These are phyloP conservation scores for Tenualosa ilisha DNA, from an alignment of 2,797 vertebrate genomes.

Conservation along the genomic window DNA sequence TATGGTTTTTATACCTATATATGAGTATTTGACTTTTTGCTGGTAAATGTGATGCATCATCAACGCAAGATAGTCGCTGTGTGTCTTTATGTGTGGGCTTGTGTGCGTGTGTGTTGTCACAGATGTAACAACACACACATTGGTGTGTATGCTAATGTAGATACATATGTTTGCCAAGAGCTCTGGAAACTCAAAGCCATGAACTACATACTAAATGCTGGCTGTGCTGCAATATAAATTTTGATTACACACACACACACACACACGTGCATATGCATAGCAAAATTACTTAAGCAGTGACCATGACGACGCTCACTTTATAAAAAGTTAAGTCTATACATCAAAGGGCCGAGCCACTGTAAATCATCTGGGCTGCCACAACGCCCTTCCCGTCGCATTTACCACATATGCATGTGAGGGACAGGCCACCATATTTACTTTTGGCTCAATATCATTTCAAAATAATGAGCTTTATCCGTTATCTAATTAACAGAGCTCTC, in stretches of 20 bases:
- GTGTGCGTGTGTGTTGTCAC: constrained; percentile 46
- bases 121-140: no score
- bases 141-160: background rate
- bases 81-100: constrained; percentile 39
- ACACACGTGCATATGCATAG: constrained; percentile 38
- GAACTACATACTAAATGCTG: background rate
- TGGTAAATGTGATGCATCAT: background rate
- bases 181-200: constrained; percentile 4
- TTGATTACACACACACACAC: constrained; percentile 64
- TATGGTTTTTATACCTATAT: background rate
- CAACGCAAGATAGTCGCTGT: background rate
- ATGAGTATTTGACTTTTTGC: background rate
- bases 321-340: constrained; percentile 81
- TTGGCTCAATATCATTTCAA: constrained; percentile 91
- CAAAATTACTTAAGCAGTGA: constrained; percentile 69
- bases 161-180: background rate
- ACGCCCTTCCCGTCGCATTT: constrained; percentile 82
- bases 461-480: constrained; percentile 95
- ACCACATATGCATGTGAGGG: constrained; percentile 72
- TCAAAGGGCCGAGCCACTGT: constrained; percentile 84
- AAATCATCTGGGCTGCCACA: constrained; percentile 85
- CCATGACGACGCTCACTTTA: constrained; percentile 71
- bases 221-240: constrained; percentile 59
- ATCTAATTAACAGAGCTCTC: constrained; percentile 89
- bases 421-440: constrained; percentile 87